A percentile compares a stretch with the other conserved stretches of the same genome.
These are phyloP conservation scores for Notothenia coriiceps DNA, from an alignment of 2,113 vertebrate genomes.

Conservation along the genomic window DNA sequence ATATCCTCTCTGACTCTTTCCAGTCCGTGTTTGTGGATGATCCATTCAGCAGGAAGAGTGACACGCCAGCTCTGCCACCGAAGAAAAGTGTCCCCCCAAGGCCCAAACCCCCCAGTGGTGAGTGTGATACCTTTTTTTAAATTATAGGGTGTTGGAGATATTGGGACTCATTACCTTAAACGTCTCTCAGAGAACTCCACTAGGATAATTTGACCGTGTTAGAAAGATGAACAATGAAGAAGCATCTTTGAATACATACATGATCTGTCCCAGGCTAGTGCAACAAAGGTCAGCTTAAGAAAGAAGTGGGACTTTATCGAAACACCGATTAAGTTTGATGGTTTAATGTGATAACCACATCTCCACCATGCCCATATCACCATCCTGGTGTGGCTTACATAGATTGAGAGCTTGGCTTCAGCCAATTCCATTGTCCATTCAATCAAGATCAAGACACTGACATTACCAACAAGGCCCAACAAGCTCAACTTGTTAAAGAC, in stretches of 20 bases:
- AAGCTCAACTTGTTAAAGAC: no score
- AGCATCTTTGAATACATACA: background rate
- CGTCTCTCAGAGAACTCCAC: background rate
- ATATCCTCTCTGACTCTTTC: conserved; percentile 31
- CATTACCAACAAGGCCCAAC: no score
- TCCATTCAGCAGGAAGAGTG: conserved; percentile 92
- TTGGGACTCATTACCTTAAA: no score
- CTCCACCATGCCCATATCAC: background rate
- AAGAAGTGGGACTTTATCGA: background rate
- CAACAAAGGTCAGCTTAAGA: conserved; percentile 2
- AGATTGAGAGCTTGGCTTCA: no score
- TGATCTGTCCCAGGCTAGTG: background rate
- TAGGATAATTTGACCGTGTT: background rate
- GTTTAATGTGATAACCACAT: background rate
- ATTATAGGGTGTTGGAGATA: no score
- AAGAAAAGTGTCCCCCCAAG: conserved; percentile 94
- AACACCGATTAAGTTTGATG: background rate
- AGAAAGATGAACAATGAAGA: background rate
- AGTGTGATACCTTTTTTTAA: conserved; percentile 61
- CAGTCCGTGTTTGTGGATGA: conserved; percentile 91
- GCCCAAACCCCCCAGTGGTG: conserved; percentile 96
- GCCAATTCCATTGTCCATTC: no score
- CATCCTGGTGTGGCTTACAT: background rate
- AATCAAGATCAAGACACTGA: no score
- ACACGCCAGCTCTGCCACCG: conserved; percentile 94